Conservation (phyloP, 2,888 invertebrate species). For the Heliconius ethilla region DNA sequence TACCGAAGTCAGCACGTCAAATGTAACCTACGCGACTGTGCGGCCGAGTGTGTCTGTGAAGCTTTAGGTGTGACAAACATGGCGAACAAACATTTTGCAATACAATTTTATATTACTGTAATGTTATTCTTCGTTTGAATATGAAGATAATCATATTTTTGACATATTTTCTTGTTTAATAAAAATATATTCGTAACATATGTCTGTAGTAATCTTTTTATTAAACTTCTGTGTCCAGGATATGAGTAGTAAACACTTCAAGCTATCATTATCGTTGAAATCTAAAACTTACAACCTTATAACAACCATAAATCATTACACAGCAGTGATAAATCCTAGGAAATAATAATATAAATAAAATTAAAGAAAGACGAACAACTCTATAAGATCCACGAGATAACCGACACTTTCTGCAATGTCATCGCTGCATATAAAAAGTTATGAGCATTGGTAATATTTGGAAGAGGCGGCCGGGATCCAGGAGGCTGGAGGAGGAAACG, state of each 20-base stretch:
- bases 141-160: background rate
- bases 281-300: background rate
- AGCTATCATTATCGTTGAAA: background rate
- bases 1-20: conserved; percentile 23
- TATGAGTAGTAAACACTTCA: background rate
- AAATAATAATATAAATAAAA: conserved; percentile 18
- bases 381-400: conserved; percentile 53
- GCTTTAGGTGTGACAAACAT: conserved; percentile 6
- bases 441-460: conserved; percentile 81
- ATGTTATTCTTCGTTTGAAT: background rate
- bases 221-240: background rate
- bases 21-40: background rate
- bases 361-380: conserved; percentile 50
- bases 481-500: conserved; percentile 68
- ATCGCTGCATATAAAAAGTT: conserved; percentile 82
- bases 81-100: background rate
- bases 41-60: conserved; percentile 25
- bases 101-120: background rate
- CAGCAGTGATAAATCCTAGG: background rate
- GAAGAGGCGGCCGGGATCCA: conserved; percentile 58
- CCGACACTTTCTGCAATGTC: conserved; percentile 79
- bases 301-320: background rate
- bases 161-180: background rate
- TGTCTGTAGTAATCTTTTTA: background rate
- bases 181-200: background rate